phyloP scores from a whole-genome alignment of 2,113 vertebrate species.

The Oenanthe melanoleuca region DNA sequence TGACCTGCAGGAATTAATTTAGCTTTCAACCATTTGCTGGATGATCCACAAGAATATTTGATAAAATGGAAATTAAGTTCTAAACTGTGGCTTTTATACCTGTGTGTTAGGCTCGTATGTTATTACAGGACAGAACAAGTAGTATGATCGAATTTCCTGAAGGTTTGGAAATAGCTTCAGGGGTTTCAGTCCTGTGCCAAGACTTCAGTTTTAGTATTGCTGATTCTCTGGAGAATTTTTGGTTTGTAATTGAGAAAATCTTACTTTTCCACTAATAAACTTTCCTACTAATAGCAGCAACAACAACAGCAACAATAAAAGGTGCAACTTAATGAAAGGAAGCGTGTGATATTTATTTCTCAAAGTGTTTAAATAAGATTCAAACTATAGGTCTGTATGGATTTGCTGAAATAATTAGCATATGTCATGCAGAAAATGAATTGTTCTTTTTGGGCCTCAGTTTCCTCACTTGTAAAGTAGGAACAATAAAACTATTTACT shows the following conservation, averaged over 20 bases:
- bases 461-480: background rate
- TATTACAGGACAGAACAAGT: background rate
- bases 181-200: too few species aligned
- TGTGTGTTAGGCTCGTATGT: background rate
- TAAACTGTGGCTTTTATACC: conserved; percentile 30
- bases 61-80: conserved; percentile 41
- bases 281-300: background rate
- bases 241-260: background rate
- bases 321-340: background rate
- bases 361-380: background rate
- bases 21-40: conserved; percentile 23
- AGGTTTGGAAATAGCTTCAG: too few species aligned
- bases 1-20: background rate
- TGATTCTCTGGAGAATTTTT: too few species aligned
- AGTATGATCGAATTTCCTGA: background rate
- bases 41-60: conserved; percentile 19
- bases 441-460: background rate
- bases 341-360: background rate
- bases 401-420: background rate
- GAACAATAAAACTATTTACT: background rate
- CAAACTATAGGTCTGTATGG: background rate
- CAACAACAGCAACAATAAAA: background rate
- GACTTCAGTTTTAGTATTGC: too few species aligned
- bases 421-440: background rate
- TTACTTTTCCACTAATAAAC: background rate